These are phyloP conservation scores for Ormyrus labotus DNA, from an alignment of 2,888 invertebrate genomes.

Conservation along the genomic window DNA sequence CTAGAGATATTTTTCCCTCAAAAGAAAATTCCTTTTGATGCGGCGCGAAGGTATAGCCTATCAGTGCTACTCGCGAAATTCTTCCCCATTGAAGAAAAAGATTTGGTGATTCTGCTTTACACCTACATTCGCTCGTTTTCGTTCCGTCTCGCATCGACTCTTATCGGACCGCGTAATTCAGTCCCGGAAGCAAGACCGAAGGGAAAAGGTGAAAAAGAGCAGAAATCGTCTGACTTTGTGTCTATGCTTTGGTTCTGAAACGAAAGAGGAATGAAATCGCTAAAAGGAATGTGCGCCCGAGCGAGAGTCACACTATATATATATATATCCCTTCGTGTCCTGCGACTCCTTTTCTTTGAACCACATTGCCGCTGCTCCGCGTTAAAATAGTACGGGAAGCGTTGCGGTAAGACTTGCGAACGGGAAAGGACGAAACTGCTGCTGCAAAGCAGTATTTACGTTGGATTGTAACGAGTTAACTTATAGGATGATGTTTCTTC, in stretches of 20 bases:
- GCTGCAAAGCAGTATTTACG: too few species aligned
- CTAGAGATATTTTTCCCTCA: too few species aligned
- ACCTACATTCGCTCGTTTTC: too few species aligned
- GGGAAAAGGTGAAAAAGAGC: constrained; percentile 61
- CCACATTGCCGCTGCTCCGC: background rate
- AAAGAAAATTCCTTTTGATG: constrained; percentile 40
- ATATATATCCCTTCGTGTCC: constrained; percentile 1
- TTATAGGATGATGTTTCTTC: too few species aligned
- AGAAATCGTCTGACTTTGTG: constrained; percentile 59
- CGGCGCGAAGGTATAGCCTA: constrained; percentile 16
- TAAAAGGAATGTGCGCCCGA: constrained; percentile 74
- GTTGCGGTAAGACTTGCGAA: background rate
- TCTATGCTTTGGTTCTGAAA: constrained; percentile 46
- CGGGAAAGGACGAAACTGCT: background rate
- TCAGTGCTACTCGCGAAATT: constrained; percentile 8
- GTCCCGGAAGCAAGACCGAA: constrained; percentile 61
- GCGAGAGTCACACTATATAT: constrained; percentile 61
- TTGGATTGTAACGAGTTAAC: too few species aligned
- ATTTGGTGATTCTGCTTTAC: too few species aligned
- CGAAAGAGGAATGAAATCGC: constrained; percentile 66
- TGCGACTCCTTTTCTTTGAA: constrained; percentile 1
- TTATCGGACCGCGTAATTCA: constrained; percentile 31
- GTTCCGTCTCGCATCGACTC: background rate
- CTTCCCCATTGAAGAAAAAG: background rate
- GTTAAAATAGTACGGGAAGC: constrained; percentile 12